These are phyloP conservation scores for Serranus cabrilla DNA, from an alignment of 2,797 vertebrate genomes.

Conservation along the genomic window DNA sequence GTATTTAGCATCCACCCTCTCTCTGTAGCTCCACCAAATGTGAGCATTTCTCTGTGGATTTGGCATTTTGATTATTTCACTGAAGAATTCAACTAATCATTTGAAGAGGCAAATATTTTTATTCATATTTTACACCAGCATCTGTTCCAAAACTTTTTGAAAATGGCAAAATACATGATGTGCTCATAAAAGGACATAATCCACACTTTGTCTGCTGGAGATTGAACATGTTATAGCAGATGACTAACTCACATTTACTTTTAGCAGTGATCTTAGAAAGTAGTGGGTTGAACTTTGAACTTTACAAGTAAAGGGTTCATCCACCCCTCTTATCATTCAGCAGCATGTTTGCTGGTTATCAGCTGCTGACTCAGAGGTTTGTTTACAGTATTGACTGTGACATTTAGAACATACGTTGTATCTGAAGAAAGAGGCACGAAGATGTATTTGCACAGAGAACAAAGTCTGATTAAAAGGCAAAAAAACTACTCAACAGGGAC, in stretches of 20 bases:
- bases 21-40: neutral
- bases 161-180: neutral
- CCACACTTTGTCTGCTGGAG: neutral
- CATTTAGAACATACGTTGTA: conserved; percentile 38
- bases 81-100: neutral
- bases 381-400: conserved; percentile 66
- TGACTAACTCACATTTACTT: conserved; percentile 31
- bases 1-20: no score
- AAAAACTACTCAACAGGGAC: conserved; percentile 27
- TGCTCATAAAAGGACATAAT: neutral
- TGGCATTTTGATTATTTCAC: no score
- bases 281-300: conserved; percentile 70
- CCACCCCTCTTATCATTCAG: conserved; percentile 70
- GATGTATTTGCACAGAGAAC: conserved; percentile 16
- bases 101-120: conserved; percentile 21
- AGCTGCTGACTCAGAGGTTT: conserved; percentile 47
- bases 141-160: neutral
- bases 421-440: conserved; percentile 16
- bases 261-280: conserved; percentile 33
- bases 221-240: conserved; percentile 25
- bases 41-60: no score
- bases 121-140: neutral
- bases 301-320: conserved; percentile 53
- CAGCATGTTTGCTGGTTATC: conserved; percentile 43
- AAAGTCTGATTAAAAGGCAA: conserved; percentile 20